Base-by-base conservation (phyloP, 2,113 vertebrate species). In the Balaeniceps rex region DNA sequence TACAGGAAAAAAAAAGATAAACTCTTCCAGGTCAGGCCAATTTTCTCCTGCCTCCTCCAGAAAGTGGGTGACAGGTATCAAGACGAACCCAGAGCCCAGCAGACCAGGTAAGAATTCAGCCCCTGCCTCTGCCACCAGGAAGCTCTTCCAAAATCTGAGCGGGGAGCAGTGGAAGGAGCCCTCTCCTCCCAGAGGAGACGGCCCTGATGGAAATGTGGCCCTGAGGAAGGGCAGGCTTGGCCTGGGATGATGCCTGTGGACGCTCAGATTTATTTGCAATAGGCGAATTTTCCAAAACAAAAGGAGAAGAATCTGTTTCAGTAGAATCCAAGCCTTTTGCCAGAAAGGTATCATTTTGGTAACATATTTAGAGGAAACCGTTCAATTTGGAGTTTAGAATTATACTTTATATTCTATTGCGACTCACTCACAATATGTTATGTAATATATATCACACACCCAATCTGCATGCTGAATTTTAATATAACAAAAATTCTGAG, bases 401-500 rank as follows among this genome's bases (percentile, higher is more conserved):
- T 72, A 25, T 82, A 31, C 54, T 71, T 76, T 28, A 14, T 86
- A 44, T 86, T 80, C 83, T 94, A 33, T 49, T 76, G 47, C 1
- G 0, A 82, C 51, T 87, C 2, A 1, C 52, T 79, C 49, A 57
- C 49, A 44, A 40, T 90, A 85, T n/a, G 36, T 93, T 95, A 85
- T 22, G 70, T 69, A 94, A 96, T 61, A 72, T 79, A 49, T 93
- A 93, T 96, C 81, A 85, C 71, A 87, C 63, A 44, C 49, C 19
- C 34, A 79, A 91, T 97, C 83, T 96, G 71, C 87, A 89, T 91
- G 84, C 70, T 91, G 82, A 72, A 94, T 94, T 92, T 76, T 89
- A 93, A 91, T 94, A 92, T 68, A 82, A 87, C 44, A 94, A 91
- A 95, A 94, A 89, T 79, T 83, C 88, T 96, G 94, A 97, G 87